Evolutionary conservation across 2,888 invertebrate species (phyloP), one percentile per base, ranked within the genome.

Genomic region (Plebejus anna): DNA sequence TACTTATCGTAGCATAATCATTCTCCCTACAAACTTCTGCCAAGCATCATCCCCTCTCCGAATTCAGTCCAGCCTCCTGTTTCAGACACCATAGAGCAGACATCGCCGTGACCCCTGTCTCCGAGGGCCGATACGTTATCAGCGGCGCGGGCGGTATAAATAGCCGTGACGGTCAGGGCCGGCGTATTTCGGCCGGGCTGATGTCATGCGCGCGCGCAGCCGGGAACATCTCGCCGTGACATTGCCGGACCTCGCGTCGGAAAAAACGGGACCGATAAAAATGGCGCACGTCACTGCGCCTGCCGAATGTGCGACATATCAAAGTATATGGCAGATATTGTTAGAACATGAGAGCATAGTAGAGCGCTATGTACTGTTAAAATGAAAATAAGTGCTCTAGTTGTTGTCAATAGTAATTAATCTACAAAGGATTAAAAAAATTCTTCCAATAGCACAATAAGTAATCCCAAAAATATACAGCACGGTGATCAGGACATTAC

Each of bases 161-260:
- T 89, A 89, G 88, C 82, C 80, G 78, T 86, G 88, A 87, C 82
- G 85, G 81, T 83, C 89, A 86, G 82, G 86, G 84, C 81, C 83
- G 85, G 76, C 47, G 75, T 76, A 75, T 78, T 79, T 78, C 75
- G 77, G 80, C 77, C 78, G 76, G 38, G 57, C 78, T 78, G 76
- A 78, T 77, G 81, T 78, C 78, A 80, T 78, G 22, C 79, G 61
- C 76, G 79, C 78, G 78, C 72, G 72, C 47, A 47, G 47, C 72
- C 78, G 78, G 55, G 75, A 47, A 51, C 32, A 71, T 73, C 47
- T 71, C 47, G 61, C 61, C 9, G 66, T 47, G 47, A 47, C 47
- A 47, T 47, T 47, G 9, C 47, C 47, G 47, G 47, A 47, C 47
- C 9, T 47, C 47, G 47, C 47, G 47, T 9, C 47, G 47, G 9